phyloP scores from a whole-genome alignment of 2,113 vertebrate species.

The Vireo altiloquus region DNA sequence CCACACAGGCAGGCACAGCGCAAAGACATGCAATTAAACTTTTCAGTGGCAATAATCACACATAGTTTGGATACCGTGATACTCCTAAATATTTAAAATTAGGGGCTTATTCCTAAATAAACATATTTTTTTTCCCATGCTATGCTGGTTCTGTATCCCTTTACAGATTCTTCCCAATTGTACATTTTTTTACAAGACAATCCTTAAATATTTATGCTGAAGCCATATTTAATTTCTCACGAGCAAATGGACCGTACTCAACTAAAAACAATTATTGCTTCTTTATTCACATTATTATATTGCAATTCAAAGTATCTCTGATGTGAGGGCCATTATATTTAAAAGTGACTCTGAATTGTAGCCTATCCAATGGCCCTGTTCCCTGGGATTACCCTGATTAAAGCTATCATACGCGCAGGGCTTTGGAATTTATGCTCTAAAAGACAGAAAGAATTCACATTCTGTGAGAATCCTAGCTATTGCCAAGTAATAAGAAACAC shows the following conservation, averaged over 20 bases:
- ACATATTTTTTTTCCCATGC: background rate
- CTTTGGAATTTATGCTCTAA: background rate
- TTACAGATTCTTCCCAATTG: background rate
- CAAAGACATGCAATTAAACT: slow-evolving; percentile 70
- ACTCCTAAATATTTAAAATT: background rate
- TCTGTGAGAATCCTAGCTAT: background rate
- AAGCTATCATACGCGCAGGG: background rate
- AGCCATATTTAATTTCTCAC: slow-evolving; percentile 14
- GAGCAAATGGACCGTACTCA: background rate
- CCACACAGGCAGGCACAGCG: background rate
- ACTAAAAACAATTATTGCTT: background rate
- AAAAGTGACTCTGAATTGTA: background rate
- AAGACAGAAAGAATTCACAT: background rate
- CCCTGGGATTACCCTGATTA: background rate
- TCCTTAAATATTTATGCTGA: background rate
- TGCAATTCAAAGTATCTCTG: background rate
- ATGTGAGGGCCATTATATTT: background rate
- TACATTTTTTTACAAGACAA: background rate
- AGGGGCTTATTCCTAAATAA: background rate
- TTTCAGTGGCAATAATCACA: slow-evolving; percentile 26
- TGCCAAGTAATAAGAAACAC: background rate
- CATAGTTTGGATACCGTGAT: background rate
- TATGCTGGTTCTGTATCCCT: background rate
- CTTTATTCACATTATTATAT: background rate
- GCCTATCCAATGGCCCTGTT: background rate